phyloP scores from a whole-genome alignment of 2,888 invertebrate genomes.

The Eubasilissa splendida region DNA sequence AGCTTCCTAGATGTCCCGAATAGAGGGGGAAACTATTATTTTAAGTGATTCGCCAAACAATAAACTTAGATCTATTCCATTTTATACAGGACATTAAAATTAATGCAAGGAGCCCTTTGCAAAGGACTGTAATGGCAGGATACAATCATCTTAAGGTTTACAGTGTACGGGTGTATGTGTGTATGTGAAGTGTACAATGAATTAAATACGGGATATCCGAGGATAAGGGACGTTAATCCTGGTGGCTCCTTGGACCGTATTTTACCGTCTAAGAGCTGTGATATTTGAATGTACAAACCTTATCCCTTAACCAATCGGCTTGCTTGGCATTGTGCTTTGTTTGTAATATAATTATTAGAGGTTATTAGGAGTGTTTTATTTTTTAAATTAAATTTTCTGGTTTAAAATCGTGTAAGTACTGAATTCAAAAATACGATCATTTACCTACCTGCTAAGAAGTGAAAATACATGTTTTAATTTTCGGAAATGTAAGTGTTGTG shows the following conservation, averaged over 20 bases:
- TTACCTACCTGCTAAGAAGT: no score
- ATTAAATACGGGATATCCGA: slow-evolving; percentile 42
- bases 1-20: slow-evolving; percentile 36
- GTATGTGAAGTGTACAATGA: slow-evolving; percentile 27
- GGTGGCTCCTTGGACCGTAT: slow-evolving; percentile 11
- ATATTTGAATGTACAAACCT: no score
- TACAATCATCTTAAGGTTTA: slow-evolving; percentile 38
- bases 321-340: no score
- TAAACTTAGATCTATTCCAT: slow-evolving; percentile 53
- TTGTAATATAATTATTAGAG: no score
- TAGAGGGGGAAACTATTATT: slow-evolving; percentile 47
- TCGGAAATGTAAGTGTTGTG: no score
- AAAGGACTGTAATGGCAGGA: slow-evolving; percentile 15
- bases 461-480: no score
- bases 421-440: no score
- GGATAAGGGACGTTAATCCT: slow-evolving; percentile 28
- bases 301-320: no score
- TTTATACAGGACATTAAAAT: slow-evolving; percentile 55
- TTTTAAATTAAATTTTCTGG: no score
- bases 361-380: no score
- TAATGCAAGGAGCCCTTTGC: slow-evolving; percentile 50
- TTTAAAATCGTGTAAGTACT: no score
- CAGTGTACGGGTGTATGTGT: slow-evolving; percentile 10
- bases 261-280: neutral
- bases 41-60: slow-evolving; percentile 57